Evolutionary conservation across 2,888 invertebrate genomes (phyloP), one percentile per base, ranked within the genome.

Genomic region (Auanema sp.): DNA sequence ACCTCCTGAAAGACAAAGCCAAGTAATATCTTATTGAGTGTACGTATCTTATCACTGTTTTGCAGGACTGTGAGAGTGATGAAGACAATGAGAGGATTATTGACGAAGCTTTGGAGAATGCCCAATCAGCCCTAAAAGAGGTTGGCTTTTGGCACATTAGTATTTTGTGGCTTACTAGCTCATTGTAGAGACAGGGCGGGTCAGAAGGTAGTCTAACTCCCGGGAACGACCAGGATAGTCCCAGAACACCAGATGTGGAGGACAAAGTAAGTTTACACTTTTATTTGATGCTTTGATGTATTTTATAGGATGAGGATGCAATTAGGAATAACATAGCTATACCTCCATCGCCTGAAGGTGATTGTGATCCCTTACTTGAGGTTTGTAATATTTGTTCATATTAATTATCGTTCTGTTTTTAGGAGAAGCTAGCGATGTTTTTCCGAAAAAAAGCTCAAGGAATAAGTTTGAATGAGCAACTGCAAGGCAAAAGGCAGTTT

Each of bases 1-100:
- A 6, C 72, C 72, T 18, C 72, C 72, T 12, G 50, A 54, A 3
- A 21, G 72, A 23, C 21, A 58, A 16, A 64, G 65, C 18, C 61
- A 65, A 33, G 62, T 62, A 55, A 5, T 33, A 33, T 5, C 33
- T 33, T n/a, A n/a, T n/a, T 33, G 4, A 33, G 33, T 33, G 3
- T 33, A 33, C 3, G 8, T 33, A 33, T 33, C 8, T 33, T 33
- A 8, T 3, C 8, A 33, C 33, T 5, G 3, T 33, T 47, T 47
- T 52, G 3, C 52, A 62, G 58, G 72, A 72, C 5, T 40, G 41
- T 12, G 65, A 70, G 1, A 63, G 62, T 21, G 68, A 69, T 12
- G 72, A 66, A 24, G 72, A 70, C 47, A 40, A 62, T 14, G 69
- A 72, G 14, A 49, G 64, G 8, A n/a, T 70, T 16, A 72, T 72